Conservation (phyloP, 1,140 invertebrate species). For the Solenopsis invicta region DNA sequence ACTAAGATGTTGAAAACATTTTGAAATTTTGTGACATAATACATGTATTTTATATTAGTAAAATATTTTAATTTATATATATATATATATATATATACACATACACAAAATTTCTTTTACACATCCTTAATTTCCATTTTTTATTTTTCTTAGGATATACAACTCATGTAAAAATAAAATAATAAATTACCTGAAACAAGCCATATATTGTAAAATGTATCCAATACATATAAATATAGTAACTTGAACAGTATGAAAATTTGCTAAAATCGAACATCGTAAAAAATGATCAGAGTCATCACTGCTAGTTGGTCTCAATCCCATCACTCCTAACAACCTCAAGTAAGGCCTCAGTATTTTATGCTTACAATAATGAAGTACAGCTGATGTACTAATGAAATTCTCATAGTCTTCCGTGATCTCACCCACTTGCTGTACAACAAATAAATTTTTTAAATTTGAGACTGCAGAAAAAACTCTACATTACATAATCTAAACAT, state of each 20-base stretch:
- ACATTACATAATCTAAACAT: slow-evolving; percentile 1
- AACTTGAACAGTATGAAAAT: slow-evolving; percentile 90
- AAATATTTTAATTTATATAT: no score
- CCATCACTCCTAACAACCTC: slow-evolving; percentile 91
- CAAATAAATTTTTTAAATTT: slow-evolving; percentile 1
- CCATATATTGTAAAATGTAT: slow-evolving; percentile 92
- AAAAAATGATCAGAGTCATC: slow-evolving; percentile 88
- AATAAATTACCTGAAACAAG: slow-evolving; percentile 90
- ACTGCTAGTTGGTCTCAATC: slow-evolving; percentile 90
- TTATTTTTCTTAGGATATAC: not conserved
- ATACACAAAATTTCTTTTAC: not conserved
- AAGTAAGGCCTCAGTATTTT: slow-evolving; percentile 93
- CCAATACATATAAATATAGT: slow-evolving; percentile 90
- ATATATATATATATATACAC: no score
- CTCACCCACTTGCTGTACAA: slow-evolving; percentile 88
- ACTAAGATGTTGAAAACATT: not conserved
- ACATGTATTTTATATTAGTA: no score
- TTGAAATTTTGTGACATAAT: no score
- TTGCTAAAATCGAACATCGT: slow-evolving; percentile 87
- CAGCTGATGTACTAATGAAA: slow-evolving; percentile 90
- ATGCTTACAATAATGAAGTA: slow-evolving; percentile 92
- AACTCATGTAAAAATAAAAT: slow-evolving; percentile 5
- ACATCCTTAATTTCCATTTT: not conserved
- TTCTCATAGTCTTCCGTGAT: slow-evolving; percentile 90
- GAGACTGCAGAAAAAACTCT: not conserved